Evolutionary conservation across 2,113 vertebrate species (phyloP), one percentile per base, ranked within the genome.

Genomic region (Glaucomys volans): DNA sequence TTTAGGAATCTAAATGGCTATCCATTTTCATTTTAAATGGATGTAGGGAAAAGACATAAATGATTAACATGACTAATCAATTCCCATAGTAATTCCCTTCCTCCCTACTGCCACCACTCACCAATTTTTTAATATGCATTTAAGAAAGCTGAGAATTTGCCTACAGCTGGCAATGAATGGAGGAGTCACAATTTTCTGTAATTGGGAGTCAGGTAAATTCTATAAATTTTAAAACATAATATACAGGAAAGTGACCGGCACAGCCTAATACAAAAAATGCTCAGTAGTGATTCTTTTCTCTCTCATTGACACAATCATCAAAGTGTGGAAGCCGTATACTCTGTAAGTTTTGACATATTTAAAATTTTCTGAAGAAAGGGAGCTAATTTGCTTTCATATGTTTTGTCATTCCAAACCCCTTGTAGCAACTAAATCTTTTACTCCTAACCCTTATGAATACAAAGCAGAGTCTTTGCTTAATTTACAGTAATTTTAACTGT

Each of bases 1-100:
- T 50, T 72, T 83, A n/a, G 37, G 90, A 64, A 95, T 42, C 90
- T 91, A 85, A 94, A 93, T 91, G 88, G 52, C 80, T 86, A 82
- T 90, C 90, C 26, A 52, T 90, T 92, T 95, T 92, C 93, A 87
- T 91, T 92, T 95, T 95, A 97, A 97, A 87, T 80, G 94, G 93
- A 96, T 94, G 40, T 44, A 95, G 44, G 84, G 82, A 96, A 95
- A 74, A 88, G 37, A 26, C 76, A 86, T 96, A 74, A 93, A 94
- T 91, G 89, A 96, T 96, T 96, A 85, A 96, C 88, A 81, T 28
- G 85, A 91, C 30, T 75, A 90, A 93, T 76, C 95, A 95, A 92
- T 92, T 91, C 44, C 87, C 89, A 75, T n/a, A 84, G 87, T 50
- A 84, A 93, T 80, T 93, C 74, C 57, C 66, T 89, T 91, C 89